These are phyloP conservation scores for Girardinus metallicus DNA, from an alignment of 2,797 vertebrate genomes.

Conservation along the genomic window DNA sequence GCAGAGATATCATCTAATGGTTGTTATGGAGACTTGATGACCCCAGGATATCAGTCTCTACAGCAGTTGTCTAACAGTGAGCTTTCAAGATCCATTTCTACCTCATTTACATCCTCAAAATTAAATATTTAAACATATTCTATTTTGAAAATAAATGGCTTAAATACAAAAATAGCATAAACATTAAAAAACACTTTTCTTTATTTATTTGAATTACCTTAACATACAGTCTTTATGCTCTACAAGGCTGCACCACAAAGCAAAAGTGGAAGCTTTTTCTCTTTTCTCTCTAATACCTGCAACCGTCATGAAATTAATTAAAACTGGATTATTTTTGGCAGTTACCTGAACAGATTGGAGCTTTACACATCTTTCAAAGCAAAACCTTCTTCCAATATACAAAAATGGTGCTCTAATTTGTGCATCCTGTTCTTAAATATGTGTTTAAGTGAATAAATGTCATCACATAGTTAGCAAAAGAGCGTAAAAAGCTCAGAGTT, in stretches of 20 bases:
- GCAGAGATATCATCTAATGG: not conserved
- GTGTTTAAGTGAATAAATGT: slow-evolving; percentile 26
- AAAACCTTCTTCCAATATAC: not conserved
- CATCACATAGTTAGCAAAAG: slow-evolving; percentile 35
- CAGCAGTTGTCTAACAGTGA: not conserved
- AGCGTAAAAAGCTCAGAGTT: slow-evolving; percentile 21
- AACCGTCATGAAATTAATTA: slow-evolving; percentile 4
- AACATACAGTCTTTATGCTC: not conserved
- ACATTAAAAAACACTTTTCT: not conserved
- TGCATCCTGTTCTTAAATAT: slow-evolving; percentile 4
- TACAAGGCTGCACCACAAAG: not conserved
- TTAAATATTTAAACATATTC: not conserved
- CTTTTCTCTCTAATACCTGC: slow-evolving; percentile 1
- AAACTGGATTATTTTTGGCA: slow-evolving; percentile 13
- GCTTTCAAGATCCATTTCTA: not conserved
- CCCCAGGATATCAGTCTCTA: not conserved
- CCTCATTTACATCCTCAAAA: not conserved
- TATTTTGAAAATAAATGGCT: not conserved
- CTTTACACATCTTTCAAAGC: not conserved
- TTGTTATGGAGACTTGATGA: not conserved
- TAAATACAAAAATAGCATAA: not conserved
- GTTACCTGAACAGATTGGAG: slow-evolving; percentile 10
- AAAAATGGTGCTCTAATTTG: slow-evolving; percentile 10
- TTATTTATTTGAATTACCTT: not conserved
- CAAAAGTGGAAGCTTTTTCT: not conserved